These are phyloP conservation scores for Euclidia mi DNA, from an alignment of 2,888 invertebrate genomes.

Conservation along the genomic window DNA sequence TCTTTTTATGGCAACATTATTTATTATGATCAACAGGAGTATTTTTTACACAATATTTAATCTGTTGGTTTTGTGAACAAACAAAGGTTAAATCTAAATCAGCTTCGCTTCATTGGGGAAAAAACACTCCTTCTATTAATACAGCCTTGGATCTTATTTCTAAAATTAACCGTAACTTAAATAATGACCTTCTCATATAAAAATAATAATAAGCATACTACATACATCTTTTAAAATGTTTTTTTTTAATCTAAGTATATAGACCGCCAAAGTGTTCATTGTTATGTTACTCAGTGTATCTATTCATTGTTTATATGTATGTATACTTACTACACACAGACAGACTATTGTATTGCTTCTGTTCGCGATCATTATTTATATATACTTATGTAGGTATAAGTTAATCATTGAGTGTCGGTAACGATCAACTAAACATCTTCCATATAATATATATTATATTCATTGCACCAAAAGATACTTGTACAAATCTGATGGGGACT, in stretches of 20 bases:
- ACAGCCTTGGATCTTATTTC: constrained; percentile 89
- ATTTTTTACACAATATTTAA: constrained; percentile 77
- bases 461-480: constrained; percentile 58
- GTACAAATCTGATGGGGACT: constrained; percentile 57
- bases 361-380: constrained; percentile 36
- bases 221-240: constrained; percentile 68
- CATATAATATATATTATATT: constrained; percentile 44
- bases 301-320: constrained; percentile 42
- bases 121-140: constrained; percentile 86
- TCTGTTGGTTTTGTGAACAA: constrained; percentile 67
- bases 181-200: constrained; percentile 87
- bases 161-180: constrained; percentile 87
- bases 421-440: constrained; percentile 32
- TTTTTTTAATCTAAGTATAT: constrained; percentile 86
- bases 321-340: too few relatives aligned
- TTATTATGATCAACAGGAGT: constrained; percentile 78
- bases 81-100: constrained; percentile 56
- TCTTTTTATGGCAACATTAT: constrained; percentile 62
- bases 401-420: constrained; percentile 40
- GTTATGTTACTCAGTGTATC: constrained; percentile 55
- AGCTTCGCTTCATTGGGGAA: constrained; percentile 70
- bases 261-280: constrained; percentile 83
- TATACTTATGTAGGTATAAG: too few relatives aligned
- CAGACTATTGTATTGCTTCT: constrained; percentile 55
- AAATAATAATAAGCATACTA: constrained; percentile 84